A percentile compares a stretch with the other conserved stretches of the same genome.
These are phyloP conservation scores for Chymomyza caudatula DNA, from an alignment of 2,888 invertebrate genomes.

Conservation along the genomic window DNA sequence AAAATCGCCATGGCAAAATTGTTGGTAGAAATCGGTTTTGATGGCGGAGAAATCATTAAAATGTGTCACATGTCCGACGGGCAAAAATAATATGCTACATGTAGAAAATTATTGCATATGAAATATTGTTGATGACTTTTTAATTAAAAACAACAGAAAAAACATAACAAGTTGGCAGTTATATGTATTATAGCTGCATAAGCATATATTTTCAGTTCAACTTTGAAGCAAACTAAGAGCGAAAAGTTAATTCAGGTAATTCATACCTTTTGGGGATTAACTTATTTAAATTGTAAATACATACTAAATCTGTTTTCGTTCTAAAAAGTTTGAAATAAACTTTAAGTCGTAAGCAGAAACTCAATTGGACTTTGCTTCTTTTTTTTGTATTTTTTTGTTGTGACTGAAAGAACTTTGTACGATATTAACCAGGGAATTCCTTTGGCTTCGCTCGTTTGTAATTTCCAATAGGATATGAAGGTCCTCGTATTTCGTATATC, in stretches of 20 bases:
- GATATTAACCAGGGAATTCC: background rate
- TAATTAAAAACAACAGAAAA: constrained; percentile 65
- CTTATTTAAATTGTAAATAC: background rate
- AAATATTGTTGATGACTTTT: constrained; percentile 51
- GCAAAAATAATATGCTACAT: constrained; percentile 1
- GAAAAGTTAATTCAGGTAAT: background rate
- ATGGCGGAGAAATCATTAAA: background rate
- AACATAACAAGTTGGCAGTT: background rate
- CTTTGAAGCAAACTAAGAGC: background rate
- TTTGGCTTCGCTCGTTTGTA: background rate
- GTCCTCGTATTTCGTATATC: background rate
- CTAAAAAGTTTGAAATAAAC: background rate
- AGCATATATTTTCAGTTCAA: background rate
- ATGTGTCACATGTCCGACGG: constrained; percentile 34
- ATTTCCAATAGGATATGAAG: background rate
- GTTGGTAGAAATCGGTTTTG: constrained; percentile 15
- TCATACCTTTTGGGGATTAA: background rate
- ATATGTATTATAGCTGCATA: background rate
- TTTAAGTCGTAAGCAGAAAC: background rate
- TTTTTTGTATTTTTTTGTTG: background rate
- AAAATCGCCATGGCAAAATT: constrained; percentile 29
- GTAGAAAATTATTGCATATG: constrained; percentile 12
- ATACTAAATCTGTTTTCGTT: background rate
- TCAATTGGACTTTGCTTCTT: no score
- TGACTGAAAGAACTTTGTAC: background rate